Conservation (phyloP, 2,113 vertebrate species). For the Hydrolagus affinis region DNA sequence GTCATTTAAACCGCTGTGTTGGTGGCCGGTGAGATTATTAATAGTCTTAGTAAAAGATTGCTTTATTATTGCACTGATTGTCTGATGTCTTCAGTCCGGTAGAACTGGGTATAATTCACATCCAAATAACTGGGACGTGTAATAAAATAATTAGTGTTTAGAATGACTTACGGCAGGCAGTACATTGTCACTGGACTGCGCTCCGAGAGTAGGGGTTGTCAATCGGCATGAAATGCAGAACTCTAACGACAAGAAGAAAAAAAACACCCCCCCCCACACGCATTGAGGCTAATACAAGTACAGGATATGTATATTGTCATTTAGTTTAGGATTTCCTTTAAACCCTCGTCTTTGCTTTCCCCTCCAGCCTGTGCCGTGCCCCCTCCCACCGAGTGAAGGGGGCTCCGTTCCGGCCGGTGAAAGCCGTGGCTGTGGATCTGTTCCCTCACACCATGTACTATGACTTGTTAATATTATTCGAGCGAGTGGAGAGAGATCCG, state of each 20-base stretch:
- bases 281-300: background rate
- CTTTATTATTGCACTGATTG: no score
- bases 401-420: conserved; percentile 67
- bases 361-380: conserved; percentile 71
- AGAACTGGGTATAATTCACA: no score
- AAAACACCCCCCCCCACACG: background rate
- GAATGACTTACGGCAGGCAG: no score
- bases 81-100: no score
- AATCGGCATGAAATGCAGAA: background rate
- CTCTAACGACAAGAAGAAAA: background rate
- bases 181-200: no score
- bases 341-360: background rate
- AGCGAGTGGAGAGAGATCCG: conserved; percentile 60
- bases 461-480: conserved; percentile 79
- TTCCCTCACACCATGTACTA: conserved; percentile 91
- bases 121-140: no score
- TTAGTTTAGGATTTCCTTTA: background rate
- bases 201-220: no score
- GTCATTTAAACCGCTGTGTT: no score
- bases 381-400: conserved; percentile 88
- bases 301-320: background rate
- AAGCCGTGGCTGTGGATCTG: conserved; percentile 80
- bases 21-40: no score
- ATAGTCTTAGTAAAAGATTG: no score
- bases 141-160: no score